phyloP scores from a whole-genome alignment of 2,888 invertebrate genomes.

The Anodontia alba region DNA sequence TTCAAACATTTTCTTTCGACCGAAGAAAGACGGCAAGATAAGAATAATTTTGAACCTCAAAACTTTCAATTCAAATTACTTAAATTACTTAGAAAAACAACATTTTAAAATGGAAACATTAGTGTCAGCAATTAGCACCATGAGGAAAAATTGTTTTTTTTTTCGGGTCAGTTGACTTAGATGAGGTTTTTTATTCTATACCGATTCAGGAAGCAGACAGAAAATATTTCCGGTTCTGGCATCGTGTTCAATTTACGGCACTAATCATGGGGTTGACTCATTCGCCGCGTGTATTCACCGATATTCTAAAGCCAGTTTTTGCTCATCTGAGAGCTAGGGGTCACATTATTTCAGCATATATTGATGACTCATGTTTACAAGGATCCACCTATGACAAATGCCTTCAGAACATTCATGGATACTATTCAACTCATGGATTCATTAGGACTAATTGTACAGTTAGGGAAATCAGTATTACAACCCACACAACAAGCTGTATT shows the following conservation, averaged over 20 bases:
- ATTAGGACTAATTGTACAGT: slow-evolving; percentile 55
- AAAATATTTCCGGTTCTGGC: slow-evolving; percentile 49
- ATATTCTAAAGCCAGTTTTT: slow-evolving; percentile 53
- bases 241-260: slow-evolving; percentile 31
- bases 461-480: slow-evolving; percentile 49
- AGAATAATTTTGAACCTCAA: slow-evolving; percentile 39
- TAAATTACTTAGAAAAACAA: slow-evolving; percentile 21
- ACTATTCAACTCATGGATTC: slow-evolving; percentile 6
- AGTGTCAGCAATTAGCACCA: slow-evolving; percentile 22
- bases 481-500: slow-evolving; percentile 49
- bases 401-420: slow-evolving; percentile 24
- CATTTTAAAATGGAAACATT: slow-evolving; percentile 58
- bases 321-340: slow-evolving; percentile 30
- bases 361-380: slow-evolving; percentile 17
- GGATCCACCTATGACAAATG: slow-evolving; percentile 30
- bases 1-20: slow-evolving; percentile 38
- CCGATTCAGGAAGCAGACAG: slow-evolving; percentile 24
- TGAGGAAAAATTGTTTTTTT: slow-evolving; percentile 40
- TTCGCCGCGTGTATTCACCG: slow-evolving; percentile 40
- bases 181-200: slow-evolving; percentile 45
- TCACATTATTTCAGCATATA: slow-evolving; percentile 35
- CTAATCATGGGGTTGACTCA: slow-evolving; percentile 38
- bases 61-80: slow-evolving; percentile 27
- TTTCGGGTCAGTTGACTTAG: slow-evolving; percentile 41
- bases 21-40: slow-evolving; percentile 19